Conservation (phyloP, 2,888 invertebrate genomes). For the Thalpophila matura region DNA sequence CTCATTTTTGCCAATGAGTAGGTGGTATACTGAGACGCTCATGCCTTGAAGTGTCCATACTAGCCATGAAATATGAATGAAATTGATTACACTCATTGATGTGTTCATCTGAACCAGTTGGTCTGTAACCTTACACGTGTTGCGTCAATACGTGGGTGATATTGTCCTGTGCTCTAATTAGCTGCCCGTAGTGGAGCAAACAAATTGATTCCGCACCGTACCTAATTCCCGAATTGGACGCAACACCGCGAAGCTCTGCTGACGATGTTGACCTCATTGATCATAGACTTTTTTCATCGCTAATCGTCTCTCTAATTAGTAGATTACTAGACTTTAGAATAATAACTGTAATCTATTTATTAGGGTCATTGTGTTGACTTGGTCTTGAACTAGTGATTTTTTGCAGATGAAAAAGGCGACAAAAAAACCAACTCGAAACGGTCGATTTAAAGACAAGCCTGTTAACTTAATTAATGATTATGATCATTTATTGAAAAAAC, state of each 20-base stretch:
- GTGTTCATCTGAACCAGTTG: slow-evolving; percentile 49
- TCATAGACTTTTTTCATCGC: slow-evolving; percentile 25
- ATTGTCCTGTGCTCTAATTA: slow-evolving; percentile 61
- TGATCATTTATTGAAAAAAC: slow-evolving; percentile 32
- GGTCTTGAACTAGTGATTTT: slow-evolving; percentile 8
- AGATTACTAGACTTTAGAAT: slow-evolving; percentile 30
- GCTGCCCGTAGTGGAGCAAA: slow-evolving; percentile 26
- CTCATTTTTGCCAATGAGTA: background rate
- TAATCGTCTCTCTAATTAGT: slow-evolving; percentile 39
- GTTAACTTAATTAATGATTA: slow-evolving; percentile 23
- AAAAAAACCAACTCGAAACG: slow-evolving; percentile 1
- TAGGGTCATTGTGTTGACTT: slow-evolving; percentile 31
- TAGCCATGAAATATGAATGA: background rate
- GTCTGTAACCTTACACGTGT: slow-evolving; percentile 64
- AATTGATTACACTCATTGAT: background rate
- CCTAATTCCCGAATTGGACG: slow-evolving; percentile 48
- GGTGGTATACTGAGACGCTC: background rate
- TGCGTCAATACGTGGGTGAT: slow-evolving; percentile 69
- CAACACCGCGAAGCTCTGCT: slow-evolving; percentile 35
- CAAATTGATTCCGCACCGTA: slow-evolving; percentile 44
- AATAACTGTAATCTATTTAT: slow-evolving; percentile 27
- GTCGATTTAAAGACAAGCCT: slow-evolving; percentile 23
- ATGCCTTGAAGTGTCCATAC: background rate
- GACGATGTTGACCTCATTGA: slow-evolving; percentile 48
- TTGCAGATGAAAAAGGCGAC: background rate